A percentile compares a stretch with the other conserved stretches of the same genome.
phyloP scores from a whole-genome alignment of 2,888 invertebrate species.

The Empis livida region DNA sequence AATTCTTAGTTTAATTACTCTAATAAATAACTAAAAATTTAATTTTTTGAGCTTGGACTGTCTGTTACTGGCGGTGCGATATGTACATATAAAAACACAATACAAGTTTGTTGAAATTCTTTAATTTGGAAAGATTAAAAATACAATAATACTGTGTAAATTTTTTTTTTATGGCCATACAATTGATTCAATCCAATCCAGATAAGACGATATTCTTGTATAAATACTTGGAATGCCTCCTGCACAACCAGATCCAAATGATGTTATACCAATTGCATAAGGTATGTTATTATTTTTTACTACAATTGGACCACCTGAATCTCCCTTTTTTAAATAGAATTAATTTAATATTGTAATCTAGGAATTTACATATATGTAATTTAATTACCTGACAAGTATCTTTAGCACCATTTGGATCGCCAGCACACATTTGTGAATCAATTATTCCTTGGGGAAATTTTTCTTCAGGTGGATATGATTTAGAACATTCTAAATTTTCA shows the following conservation, averaged over 20 bases:
- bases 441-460: slow-evolving; percentile 16
- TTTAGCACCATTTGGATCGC: slow-evolving; percentile 17
- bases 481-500: background rate
- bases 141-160: too few species aligned
- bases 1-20: too few species aligned
- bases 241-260: slow-evolving; percentile 3
- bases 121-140: too few species aligned
- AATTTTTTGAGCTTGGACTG: too few species aligned
- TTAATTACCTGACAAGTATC: slow-evolving; percentile 20
- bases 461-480: slow-evolving; percentile 1
- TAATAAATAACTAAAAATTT: too few species aligned
- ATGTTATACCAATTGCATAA: slow-evolving; percentile 1
- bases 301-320: slow-evolving; percentile 1
- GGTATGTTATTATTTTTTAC: background rate
- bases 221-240: slow-evolving; percentile 1
- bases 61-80: too few species aligned
- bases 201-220: slow-evolving; percentile 1
- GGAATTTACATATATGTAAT: background rate
- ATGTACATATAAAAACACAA: too few species aligned
- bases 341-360: too few species aligned
- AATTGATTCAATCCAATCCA: slow-evolving; percentile 2
- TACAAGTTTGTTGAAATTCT: too few species aligned
- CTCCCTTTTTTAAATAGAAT: background rate
- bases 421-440: slow-evolving; percentile 25
- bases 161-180: background rate